phyloP scores from a whole-genome alignment of 2,888 invertebrate species.

The Drosophila peninsularis region DNA sequence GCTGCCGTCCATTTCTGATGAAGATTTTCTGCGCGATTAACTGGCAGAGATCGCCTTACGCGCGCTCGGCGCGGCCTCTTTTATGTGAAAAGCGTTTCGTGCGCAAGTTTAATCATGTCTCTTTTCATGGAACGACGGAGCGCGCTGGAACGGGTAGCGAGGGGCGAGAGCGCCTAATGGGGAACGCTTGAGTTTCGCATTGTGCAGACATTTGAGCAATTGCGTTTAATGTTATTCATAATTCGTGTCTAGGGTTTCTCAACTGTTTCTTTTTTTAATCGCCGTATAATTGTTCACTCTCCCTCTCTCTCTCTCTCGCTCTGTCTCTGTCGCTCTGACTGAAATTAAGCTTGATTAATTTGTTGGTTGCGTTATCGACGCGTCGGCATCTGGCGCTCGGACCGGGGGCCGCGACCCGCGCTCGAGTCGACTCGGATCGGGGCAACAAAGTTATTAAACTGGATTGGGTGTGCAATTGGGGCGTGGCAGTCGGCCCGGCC shows the following conservation, averaged over 20 bases:
- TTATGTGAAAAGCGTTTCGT: conserved; percentile 80
- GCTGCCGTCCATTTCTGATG: conserved; percentile 76
- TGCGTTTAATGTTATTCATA: conserved; percentile 79
- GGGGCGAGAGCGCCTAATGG: conserved; percentile 15
- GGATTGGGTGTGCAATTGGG: conserved; percentile 72
- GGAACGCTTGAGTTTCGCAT: conserved; percentile 40
- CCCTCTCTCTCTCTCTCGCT: neutral
- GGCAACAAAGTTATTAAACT: conserved; percentile 74
- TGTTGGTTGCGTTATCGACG: conserved; percentile 64
- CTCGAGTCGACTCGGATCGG: conserved; percentile 10
- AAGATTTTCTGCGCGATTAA: conserved; percentile 80
- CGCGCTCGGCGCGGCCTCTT: conserved; percentile 67
- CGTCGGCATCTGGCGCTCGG: conserved; percentile 62
- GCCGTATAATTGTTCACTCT: conserved; percentile 58
- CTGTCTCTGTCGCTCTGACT: conserved; percentile 22
- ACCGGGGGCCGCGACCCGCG: conserved; percentile 33
- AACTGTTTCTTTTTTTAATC: conserved; percentile 45
- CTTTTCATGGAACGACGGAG: conserved; percentile 59
- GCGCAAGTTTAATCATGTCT: conserved; percentile 77
- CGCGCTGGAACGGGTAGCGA: neutral
- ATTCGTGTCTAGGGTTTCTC: conserved; percentile 72
- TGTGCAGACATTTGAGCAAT: conserved; percentile 72
- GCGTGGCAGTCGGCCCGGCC: conserved; percentile 54
- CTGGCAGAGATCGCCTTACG: conserved; percentile 77
- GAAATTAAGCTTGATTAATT: conserved; percentile 77